A percentile compares a stretch with the other conserved stretches of the same genome.
phyloP scores from a whole-genome alignment of 2,113 vertebrate species.

The Colistium nudipinnis region DNA sequence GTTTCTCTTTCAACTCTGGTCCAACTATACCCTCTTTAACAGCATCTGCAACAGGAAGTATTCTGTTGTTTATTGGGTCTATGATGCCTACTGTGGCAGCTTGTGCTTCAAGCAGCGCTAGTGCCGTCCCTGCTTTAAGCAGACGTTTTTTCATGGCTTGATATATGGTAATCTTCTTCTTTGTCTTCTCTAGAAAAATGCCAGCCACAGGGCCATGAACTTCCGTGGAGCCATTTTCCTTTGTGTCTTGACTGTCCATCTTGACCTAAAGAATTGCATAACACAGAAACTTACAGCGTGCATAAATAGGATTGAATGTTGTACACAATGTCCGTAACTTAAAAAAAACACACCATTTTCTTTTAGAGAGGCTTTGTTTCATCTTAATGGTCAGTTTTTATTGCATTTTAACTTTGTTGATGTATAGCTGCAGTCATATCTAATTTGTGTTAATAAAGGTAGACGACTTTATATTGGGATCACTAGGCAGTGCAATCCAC shows the following conservation, averaged over 20 bases:
- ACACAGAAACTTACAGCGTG: slow-evolving; percentile 40
- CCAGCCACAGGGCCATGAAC: slow-evolving; percentile 82
- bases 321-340: background rate
- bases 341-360: background rate
- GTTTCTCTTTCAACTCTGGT: slow-evolving; percentile 90
- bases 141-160: slow-evolving; percentile 93
- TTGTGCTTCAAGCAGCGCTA: slow-evolving; percentile 92
- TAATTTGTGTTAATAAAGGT: too few relatives aligned
- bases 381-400: too few relatives aligned
- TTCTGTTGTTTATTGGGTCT: slow-evolving; percentile 88
- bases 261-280: slow-evolving; percentile 31
- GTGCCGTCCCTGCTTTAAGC: slow-evolving; percentile 88
- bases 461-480: too few relatives aligned
- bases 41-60: slow-evolving; percentile 87
- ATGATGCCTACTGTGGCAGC: slow-evolving; percentile 90
- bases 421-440: too few relatives aligned
- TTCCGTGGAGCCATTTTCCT: slow-evolving; percentile 45
- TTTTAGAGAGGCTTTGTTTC: background rate
- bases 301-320: slow-evolving; percentile 6
- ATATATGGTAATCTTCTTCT: slow-evolving; percentile 89
- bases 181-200: slow-evolving; percentile 87
- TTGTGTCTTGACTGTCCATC: slow-evolving; percentile 56
- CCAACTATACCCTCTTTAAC: slow-evolving; percentile 89
- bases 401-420: too few relatives aligned
- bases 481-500: too few relatives aligned